Evolutionary conservation across 2,113 vertebrate species (phyloP).

Genomic region (Dolichallabes microphthalmus): DNA sequence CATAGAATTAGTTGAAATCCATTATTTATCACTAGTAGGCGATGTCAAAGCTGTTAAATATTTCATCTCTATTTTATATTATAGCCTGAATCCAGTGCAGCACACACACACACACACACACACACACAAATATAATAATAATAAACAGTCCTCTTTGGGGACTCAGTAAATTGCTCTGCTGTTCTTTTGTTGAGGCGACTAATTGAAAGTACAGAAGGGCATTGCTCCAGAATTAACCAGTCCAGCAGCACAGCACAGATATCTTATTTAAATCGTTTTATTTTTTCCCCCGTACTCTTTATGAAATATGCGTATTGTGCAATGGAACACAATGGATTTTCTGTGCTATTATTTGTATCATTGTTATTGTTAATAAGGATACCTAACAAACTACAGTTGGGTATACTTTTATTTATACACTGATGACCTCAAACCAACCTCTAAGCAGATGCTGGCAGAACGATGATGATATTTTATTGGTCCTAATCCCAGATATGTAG

Average conservation of each 20-base stretch:
- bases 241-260: conserved; percentile 10
- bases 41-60: conserved; percentile 21
- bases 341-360: neutral
- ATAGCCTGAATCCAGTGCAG: conserved; percentile 1
- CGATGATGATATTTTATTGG: no score
- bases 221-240: conserved; percentile 12
- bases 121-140: neutral
- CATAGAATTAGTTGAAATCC: conserved; percentile 12
- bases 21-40: conserved; percentile 16
- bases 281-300: neutral
- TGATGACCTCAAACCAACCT: no score
- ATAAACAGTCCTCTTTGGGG: conserved; percentile 14
- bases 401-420: no score
- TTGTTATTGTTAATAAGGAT: neutral
- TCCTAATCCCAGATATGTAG: no score
- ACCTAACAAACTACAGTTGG: neutral
- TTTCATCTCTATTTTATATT: conserved; percentile 16
- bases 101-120: no score
- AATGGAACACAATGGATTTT: neutral
- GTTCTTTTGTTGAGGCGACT: conserved; percentile 13
- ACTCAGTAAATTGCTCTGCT: neutral
- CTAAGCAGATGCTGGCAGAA: no score
- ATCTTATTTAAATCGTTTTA: neutral
- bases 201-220: conserved; percentile 28
- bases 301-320: neutral